phyloP scores from a whole-genome alignment of 2,113 vertebrate species.

The Toxotes chatareus region DNA sequence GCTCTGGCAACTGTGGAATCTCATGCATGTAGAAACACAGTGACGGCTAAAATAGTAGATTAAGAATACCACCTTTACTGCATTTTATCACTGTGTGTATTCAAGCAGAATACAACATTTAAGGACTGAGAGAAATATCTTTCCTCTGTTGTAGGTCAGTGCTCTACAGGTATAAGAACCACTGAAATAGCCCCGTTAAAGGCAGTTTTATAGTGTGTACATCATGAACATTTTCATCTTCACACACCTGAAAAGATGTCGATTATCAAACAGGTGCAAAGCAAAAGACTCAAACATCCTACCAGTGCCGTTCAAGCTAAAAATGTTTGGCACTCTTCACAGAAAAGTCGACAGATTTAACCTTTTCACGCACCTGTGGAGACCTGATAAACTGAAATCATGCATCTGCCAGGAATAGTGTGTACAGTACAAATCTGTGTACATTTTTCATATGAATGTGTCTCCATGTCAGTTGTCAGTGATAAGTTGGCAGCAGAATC shows the following conservation, averaged over 20 bases:
- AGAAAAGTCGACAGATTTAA: not conserved
- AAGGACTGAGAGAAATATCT: not conserved
- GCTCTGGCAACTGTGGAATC: not conserved
- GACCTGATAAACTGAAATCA: slow-evolving; percentile 18
- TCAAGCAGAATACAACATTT: not conserved
- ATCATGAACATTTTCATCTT: not conserved
- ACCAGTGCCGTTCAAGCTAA: not conserved
- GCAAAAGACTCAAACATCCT: not conserved
- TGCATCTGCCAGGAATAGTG: not conserved
- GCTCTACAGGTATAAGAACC: not conserved
- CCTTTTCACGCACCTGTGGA: slow-evolving; percentile 10
- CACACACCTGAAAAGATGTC: not conserved
- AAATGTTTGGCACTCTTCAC: not conserved
- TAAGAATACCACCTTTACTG: not conserved
- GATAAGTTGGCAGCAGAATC: not conserved
- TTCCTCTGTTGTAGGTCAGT: not conserved
- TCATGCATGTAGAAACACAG: not conserved
- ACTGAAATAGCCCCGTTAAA: not conserved
- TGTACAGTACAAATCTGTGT: slow-evolving; percentile 4
- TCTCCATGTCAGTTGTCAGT: not conserved
- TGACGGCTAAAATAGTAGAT: not conserved
- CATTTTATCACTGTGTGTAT: not conserved
- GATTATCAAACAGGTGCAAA: not conserved
- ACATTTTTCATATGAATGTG: not conserved
- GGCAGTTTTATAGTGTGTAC: not conserved